Evolutionary conservation across 2,797 vertebrate species (phyloP), one percentile per base, ranked within the genome.

Genomic region (Platyrinchus mystaceus): DNA sequence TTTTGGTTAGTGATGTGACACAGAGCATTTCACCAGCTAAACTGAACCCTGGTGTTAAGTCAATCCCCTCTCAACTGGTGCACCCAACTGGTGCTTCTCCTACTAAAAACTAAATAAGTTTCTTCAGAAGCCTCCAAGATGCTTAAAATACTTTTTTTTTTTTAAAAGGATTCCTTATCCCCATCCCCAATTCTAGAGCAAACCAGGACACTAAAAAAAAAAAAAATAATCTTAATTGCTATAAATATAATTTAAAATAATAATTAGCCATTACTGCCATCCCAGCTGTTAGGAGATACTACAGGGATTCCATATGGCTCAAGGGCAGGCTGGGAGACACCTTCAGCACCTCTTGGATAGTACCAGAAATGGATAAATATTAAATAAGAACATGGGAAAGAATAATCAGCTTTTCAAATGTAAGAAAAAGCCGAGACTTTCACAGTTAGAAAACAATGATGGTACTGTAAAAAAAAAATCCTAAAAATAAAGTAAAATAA

Each of bases 351-450:
- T 49, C 73, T 66, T 50, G 44, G 76, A 18, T 8, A 81, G 83
- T 89, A 94, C 68, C 92, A 89, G 70, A 84, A 89, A 87, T 32
- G 73, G 78, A 82, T 44, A 84, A 92, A 93, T 49, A 91, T 93
- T 83, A 96, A 96, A 93, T 3, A 55, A 62, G 50, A 89, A 58
- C 36, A 56, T 9, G 32, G 79, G 77, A 68, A 87, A 36, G 62
- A 81, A 75, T 34, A 49, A 86, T 59, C 66, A 75, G 73, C 62
- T 36, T 81, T 55, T 69, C 69, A 66, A 4, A 0, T 4, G 32
- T 46, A 60, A 69, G 59, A 66, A 81, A 84, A 86, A 94, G 70
- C 74, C 84, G 49, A 89, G 73, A 64, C 62, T 91, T 88, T 86
- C 94, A 87, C 87, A 91, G 95, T 63, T 52, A 34, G 8, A 47